These are phyloP conservation scores for Lamellibrachia luymesi DNA, from an alignment of 1,140 invertebrate genomes.

Conservation along the genomic window DNA sequence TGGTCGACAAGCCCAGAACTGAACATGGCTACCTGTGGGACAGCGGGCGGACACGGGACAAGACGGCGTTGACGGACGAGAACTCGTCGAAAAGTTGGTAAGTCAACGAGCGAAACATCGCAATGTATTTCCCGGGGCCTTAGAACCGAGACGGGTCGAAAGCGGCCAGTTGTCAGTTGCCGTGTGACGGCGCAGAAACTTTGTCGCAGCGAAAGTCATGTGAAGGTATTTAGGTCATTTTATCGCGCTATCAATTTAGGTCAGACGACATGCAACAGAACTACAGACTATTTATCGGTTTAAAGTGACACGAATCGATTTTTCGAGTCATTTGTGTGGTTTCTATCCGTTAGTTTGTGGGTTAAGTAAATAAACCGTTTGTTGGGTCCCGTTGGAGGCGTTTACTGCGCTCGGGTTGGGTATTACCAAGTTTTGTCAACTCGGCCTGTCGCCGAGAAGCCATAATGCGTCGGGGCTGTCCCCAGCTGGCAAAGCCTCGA, in stretches of 20 bases:
- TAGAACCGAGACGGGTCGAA: background rate
- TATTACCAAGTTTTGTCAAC: background rate
- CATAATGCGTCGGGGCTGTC: background rate
- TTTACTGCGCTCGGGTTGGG: background rate
- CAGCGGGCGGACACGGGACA: background rate
- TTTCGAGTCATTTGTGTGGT: background rate
- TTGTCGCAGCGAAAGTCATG: background rate
- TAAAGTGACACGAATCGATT: background rate
- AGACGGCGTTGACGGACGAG: background rate
- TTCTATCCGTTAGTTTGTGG: background rate
- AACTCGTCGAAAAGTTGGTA: background rate
- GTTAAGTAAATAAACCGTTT: background rate
- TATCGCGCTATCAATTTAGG: slow-evolving; percentile 4
- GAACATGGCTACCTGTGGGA: background rate
- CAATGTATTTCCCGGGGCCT: background rate
- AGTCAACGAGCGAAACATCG: background rate
- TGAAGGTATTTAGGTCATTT: slow-evolving; percentile 5
- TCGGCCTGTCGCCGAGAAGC: background rate
- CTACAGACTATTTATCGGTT: background rate
- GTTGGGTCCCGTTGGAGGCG: background rate
- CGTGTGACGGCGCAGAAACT: background rate
- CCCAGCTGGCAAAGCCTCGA: background rate
- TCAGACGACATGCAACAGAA: background rate
- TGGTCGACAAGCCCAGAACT: background rate
- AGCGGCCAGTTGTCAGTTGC: background rate